Base-by-base conservation (phyloP, 2,797 vertebrate species). In the Pangasius krempfi region DNA sequence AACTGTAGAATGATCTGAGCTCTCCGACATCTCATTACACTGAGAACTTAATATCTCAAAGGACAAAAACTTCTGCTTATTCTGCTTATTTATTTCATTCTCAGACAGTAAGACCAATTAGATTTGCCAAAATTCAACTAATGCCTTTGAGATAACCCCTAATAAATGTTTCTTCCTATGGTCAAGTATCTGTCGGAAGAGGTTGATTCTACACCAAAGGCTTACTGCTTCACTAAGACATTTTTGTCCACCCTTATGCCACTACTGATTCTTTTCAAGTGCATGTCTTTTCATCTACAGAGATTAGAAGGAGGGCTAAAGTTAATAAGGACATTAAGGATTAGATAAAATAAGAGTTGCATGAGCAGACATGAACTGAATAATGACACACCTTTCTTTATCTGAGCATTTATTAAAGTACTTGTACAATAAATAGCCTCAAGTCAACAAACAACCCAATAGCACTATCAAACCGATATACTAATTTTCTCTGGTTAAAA, bases 1-100 rank as follows among this genome's bases (percentile, higher is more conserved):
- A 60, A 84, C 89, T 91, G 89, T 89, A 89, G 93, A 93, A 92
- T 92, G 84, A 90, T 92, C 87, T 91, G 88, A 92, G 91, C 90
- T 91, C 72, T 90, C 84, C 92, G 93, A 94, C 93, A 93, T 92
- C 92, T 94, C 91, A 94, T 94, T 95, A 95, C 92, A 91, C 89
- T 85, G 86, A 89, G 91, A 90, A 83, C 90, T 92, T 91, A 88
- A 91, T 93, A 92, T 92, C 91, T 92, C 93, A 72, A 75, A 14
- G 47, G 91, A 92, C 92, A 70, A 89, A 88, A 88, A 90, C 66
- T 75, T 90, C 47, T 47, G 47, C 47, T 18, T 89, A 85, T 66
- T 52, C 75, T 62, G 14, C 16, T 81, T 64, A 90, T 88, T 88
- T 90, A 92, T 90, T 91, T 94, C 89, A 93, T 85, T 93, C 91